A percentile compares a stretch with the other conserved stretches of the same genome.
These are phyloP conservation scores for Mesembrinibis cayennensis DNA, from an alignment of 2,113 vertebrate genomes.

Conservation along the genomic window DNA sequence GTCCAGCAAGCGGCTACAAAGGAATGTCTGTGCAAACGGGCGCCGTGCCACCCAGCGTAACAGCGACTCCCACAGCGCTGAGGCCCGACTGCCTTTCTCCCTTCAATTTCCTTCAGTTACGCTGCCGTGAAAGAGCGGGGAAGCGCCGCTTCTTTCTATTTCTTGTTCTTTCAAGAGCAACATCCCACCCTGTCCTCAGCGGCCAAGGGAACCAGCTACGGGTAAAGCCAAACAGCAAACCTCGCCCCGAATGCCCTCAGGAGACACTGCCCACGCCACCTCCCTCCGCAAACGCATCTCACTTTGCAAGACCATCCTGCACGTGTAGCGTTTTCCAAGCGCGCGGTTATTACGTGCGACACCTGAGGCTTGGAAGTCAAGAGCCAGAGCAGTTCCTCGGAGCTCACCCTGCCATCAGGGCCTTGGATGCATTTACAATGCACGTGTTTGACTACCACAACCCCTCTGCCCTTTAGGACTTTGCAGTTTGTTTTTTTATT, in stretches of 20 bases:
- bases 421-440: accelerated
- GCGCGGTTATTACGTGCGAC: accelerated
- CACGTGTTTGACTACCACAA: background rate
- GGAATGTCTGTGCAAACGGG: accelerated
- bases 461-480: background rate
- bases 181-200: background rate
- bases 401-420: background rate
- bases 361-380: background rate
- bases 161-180: background rate
- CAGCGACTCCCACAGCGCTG: background rate
- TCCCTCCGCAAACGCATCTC: background rate
- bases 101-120: background rate
- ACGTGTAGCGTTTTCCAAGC: background rate
- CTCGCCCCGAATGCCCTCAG: background rate
- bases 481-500: background rate
- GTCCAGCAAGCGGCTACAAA: background rate
- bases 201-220: background rate
- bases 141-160: background rate
- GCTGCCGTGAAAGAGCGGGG: accelerated
- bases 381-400: background rate
- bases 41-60: background rate
- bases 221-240: background rate
- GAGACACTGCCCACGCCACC: accelerated
- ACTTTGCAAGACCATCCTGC: background rate
- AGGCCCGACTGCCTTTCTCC: accelerated